Base-by-base conservation (phyloP, 2,797 vertebrate species). In the Tauraco hartlaubi region DNA sequence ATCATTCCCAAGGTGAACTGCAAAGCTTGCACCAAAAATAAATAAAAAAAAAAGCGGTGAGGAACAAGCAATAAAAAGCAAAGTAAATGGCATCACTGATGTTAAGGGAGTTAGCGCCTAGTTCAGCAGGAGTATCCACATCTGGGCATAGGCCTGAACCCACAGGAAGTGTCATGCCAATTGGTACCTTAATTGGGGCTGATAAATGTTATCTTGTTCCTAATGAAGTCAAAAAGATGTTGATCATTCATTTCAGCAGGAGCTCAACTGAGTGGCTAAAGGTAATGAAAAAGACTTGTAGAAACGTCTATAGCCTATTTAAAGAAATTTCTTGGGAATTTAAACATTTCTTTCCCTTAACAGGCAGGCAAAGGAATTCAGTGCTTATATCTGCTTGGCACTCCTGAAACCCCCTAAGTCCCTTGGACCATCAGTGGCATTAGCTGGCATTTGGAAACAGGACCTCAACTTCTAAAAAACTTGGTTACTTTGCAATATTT, bases 41-140 rank as follows among this genome's bases (percentile, higher is more conserved):
- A 92, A 41, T 39, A 39, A 39, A 39, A 41, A 41, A 41, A 14
- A 83, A 78, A 88, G 85, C 49, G 46, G 56, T 1, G 1, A 94
- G 55, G 66, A 91, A 49, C 11, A 90, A 94, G 85, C 61, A 88
- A 86, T 48, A 73, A 92, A 81, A 92, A 91, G 91, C 90, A 88
- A 81, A 88, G 69, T 80, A 84, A 79, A 58, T 8, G 44, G 88
- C 92, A 90, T 58, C 88, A 82, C 67, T 85, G 85, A 80, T 77
- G 75, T 68, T 85, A 84, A 95, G 71, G 80, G 92, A 88, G 16
- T 88, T 89, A 92, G 88, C 1, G 12, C 39, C 55, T 51, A 66
- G 28, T 68, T 88, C 55, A 83, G 58, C 43, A 55, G 48, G 75
- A 85, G 28, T 9, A 52, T 48, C 71, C 68, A 62, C 35, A 29